Base-by-base conservation (phyloP, 2,113 vertebrate genomes). In the Trichechus manatus region DNA sequence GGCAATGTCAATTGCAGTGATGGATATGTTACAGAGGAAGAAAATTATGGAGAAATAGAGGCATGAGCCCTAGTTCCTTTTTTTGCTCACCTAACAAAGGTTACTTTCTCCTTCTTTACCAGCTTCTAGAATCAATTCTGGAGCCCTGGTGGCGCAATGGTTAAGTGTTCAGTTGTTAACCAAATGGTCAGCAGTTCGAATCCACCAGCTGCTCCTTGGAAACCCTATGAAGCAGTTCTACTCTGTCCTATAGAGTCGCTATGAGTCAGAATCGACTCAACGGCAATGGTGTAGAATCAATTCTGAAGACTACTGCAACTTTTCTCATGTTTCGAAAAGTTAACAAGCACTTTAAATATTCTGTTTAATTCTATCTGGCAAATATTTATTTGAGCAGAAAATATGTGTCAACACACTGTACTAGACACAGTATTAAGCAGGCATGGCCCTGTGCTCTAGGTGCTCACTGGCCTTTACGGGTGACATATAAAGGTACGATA, bases 261-360 rank as follows among this genome's bases (percentile, higher is more conserved):
- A 53, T 8, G 50, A 53, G 50, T 53, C 13, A 13, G 50, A 53
- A 53, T 53, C 8, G 50, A 53, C 50, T 53, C 50, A 13, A 53
- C 50, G 50, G 50, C 50, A 53, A 53, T 53, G 50, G 50, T 53
- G 8, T 10, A 53, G n/a, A 9, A 87, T n/a, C 10, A 36, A 47
- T 91, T 89, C 33, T 42, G 75, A 56, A 20, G 13, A 56, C 20
- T 44, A 56, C 27, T 47, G 9, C 15, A 78, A n/a, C 6, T 59
- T 63, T 68, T 31, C 39, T 81, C 14, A 53, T 29, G 17, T 80
- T 66, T 5, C n/a, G 70, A 33, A 87, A 84, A 63, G 20, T 17
- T 84, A 27, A 95, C 44, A 94, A 93, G 56, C 33, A 68, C 33
- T 92, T 96, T 44, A 66, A 63, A 68, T 53, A 50, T 44, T 42